phyloP scores from a whole-genome alignment of 1,140 invertebrate species.

The Microplitis demolitor region DNA sequence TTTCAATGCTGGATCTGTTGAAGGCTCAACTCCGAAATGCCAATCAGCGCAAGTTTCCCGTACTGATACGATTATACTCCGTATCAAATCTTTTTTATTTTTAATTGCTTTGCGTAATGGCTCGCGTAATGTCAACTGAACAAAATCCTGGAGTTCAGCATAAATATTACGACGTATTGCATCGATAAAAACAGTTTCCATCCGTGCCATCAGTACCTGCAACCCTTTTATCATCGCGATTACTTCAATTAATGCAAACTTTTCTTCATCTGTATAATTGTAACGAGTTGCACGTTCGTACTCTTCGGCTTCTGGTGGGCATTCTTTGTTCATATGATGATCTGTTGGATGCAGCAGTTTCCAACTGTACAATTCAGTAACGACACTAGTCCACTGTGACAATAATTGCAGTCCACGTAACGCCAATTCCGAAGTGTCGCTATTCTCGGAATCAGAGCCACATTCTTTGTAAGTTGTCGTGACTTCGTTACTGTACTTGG shows the following conservation, averaged over 20 bases:
- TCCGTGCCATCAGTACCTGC: conserved; percentile 95
- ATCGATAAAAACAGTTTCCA: conserved; percentile 97
- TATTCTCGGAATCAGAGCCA: conserved; percentile 90
- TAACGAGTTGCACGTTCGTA: conserved; percentile 97
- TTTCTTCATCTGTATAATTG: conserved; percentile 97
- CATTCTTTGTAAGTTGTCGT: conserved; percentile 94
- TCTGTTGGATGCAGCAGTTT: conserved; percentile 98
- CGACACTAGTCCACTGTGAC: conserved; percentile 96
- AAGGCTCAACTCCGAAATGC: conserved; percentile 89
- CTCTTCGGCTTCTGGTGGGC: conserved; percentile 97
- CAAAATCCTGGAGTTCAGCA: conserved; percentile 96
- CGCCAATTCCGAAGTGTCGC: conserved; percentile 89
- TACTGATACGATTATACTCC: conserved; percentile 93
- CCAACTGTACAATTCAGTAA: conserved; percentile 98
- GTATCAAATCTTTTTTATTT: conserved; percentile 96
- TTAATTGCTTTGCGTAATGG: conserved; percentile 96
- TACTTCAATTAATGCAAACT: conserved; percentile 97
- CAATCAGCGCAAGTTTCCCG: conserved; percentile 96
- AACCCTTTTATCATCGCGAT: conserved; percentile 99
- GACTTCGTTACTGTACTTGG: conserved; percentile 67
- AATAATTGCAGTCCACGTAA: conserved; percentile 90
- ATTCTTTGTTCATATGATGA: conserved; percentile 94
- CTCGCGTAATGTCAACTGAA: conserved; percentile 88
- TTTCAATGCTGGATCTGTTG: conserved; percentile 90
- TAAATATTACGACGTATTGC: conserved; percentile 95